Percentiles rank a stretch among this genome's conserved stretches.
Evolutionary conservation across 2,113 vertebrate species (phyloP).

Genomic region (Centrocercus urophasianus): DNA sequence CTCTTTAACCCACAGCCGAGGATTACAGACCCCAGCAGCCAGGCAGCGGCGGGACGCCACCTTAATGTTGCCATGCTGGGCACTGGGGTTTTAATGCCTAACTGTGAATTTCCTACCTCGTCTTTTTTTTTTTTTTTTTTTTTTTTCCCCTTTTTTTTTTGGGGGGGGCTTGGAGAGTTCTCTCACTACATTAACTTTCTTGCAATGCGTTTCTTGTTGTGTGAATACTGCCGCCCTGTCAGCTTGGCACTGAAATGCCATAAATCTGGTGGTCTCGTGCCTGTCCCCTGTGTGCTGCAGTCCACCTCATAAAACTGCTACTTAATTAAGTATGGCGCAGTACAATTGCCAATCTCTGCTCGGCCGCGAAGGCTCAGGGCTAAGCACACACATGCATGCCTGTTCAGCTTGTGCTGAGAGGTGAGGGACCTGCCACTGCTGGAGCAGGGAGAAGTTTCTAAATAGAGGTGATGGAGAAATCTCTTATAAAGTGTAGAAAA

Average conservation of each 20-base stretch:
- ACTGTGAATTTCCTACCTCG: neutral
- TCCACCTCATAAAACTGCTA: conserved; percentile 57
- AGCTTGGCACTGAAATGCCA: neutral
- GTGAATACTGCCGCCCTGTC: conserved; percentile 20
- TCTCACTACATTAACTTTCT: fast-evolving
- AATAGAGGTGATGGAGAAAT: neutral
- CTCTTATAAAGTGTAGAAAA: neutral
- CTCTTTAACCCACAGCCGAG: neutral
- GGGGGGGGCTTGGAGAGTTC: neutral
- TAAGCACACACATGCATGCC: neutral
- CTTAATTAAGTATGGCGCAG: conserved; percentile 57
- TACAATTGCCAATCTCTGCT: conserved; percentile 30
- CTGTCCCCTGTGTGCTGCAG: conserved; percentile 26
- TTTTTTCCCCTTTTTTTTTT: neutral
- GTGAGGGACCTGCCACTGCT: neutral
- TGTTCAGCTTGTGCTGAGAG: conserved; percentile 4
- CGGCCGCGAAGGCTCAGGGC: neutral
- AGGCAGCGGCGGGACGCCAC: neutral
- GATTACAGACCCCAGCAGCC: neutral
- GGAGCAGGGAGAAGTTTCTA: neutral
- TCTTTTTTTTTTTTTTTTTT: neutral
- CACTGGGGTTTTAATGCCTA: neutral
- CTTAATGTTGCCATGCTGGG: neutral
- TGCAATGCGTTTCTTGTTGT: neutral
- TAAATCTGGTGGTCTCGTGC: conserved; percentile 53